A percentile compares a stretch with the other conserved stretches of the same genome.
Conservation (phyloP, 2,113 vertebrate species). For the Gasterosteus nipponicus region DNA sequence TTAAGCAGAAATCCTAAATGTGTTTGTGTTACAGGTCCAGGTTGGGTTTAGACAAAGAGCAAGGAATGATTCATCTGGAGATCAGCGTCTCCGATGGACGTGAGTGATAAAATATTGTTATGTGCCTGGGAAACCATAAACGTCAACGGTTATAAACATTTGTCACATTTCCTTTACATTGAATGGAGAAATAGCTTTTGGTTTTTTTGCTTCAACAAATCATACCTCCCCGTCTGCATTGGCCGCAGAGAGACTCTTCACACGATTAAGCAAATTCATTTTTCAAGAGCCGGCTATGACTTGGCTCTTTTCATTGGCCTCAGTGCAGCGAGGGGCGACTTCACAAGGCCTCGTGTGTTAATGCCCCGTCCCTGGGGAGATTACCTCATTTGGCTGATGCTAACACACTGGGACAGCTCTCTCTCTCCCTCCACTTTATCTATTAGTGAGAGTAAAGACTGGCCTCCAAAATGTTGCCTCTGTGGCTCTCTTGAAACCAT, state of each 20-base stretch:
- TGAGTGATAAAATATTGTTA: conserved; percentile 79
- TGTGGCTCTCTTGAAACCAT: conserved; percentile 42
- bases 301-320: conserved; percentile 58
- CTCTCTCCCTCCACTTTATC: conserved; percentile 54
- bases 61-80: conserved; percentile 91
- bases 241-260: conserved; percentile 45
- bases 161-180: not conserved
- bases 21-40: conserved; percentile 84
- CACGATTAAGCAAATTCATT: conserved; percentile 60
- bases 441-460: conserved; percentile 48
- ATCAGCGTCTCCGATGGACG: conserved; percentile 86
- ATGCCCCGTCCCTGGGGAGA: conserved; percentile 62
- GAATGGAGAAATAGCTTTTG: not conserved
- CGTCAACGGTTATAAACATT: not conserved
- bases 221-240: conserved; percentile 25
- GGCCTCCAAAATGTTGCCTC: conserved; percentile 49
- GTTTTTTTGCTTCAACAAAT: conserved; percentile 8
- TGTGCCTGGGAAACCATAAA: conserved; percentile 2
- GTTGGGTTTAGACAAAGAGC: conserved; percentile 87
- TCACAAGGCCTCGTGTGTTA: conserved; percentile 63
- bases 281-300: conserved; percentile 57
- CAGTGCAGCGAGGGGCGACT: conserved; percentile 33
- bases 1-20: not conserved
- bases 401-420: conserved; percentile 66
- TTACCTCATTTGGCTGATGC: conserved; percentile 69